Percentiles rank a stretch among this genome's conserved stretches.
Evolutionary conservation across 1,140 invertebrate genomes (phyloP).

Genomic region (Laodelphax striatellus): DNA sequence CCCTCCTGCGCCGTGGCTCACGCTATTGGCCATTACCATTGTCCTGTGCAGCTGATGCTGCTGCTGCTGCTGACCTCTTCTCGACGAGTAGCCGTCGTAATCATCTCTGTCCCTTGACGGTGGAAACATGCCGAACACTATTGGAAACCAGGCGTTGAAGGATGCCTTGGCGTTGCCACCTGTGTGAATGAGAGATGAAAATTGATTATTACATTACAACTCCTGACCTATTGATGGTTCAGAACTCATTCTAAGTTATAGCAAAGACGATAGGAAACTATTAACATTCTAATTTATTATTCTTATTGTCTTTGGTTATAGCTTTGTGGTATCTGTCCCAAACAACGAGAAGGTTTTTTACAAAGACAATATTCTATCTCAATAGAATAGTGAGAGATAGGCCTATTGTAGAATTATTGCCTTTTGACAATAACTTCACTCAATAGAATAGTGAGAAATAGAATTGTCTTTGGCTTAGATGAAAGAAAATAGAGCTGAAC

Average conservation of each 20-base stretch:
- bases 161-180: conserved; percentile 23
- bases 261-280: no score
- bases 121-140: conserved; percentile 25
- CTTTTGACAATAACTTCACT: no score
- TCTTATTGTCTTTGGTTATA: no score
- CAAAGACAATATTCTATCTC: no score
- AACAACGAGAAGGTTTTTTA: no score
- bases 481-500: no score
- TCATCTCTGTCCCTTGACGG: conserved; percentile 2
- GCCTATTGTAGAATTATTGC: no score
- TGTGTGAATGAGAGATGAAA: not conserved
- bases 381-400: no score
- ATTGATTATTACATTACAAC: not conserved
- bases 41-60: conserved; percentile 22
- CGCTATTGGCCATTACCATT: conserved; percentile 54
- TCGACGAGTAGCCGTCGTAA: not conserved
- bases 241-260: not conserved
- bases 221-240: not conserved
- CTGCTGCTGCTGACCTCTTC: not conserved
- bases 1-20: conserved; percentile 50
- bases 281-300: no score
- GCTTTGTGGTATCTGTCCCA: no score
- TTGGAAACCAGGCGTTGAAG: conserved; percentile 28
- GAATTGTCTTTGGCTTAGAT: no score
- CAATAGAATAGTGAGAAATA: no score